These are phyloP conservation scores for Eufriesea mexicana DNA, from an alignment of 1,140 invertebrate genomes.

Conservation along the genomic window DNA sequence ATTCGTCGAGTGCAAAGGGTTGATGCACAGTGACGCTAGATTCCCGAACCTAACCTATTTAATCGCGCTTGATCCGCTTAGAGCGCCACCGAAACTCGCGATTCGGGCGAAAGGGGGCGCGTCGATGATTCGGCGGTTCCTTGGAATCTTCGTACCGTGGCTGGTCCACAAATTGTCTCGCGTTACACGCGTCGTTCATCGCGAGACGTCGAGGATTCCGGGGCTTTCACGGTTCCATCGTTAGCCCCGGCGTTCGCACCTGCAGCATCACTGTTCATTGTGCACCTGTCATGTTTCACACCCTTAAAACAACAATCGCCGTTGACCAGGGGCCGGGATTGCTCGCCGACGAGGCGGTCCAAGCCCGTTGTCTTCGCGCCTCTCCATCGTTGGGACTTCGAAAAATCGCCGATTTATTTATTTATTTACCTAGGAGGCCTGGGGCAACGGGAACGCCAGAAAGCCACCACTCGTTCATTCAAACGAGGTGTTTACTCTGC, in stretches of 20 bases:
- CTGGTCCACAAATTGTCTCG: conserved; percentile 60
- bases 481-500: conserved; percentile 73
- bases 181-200: conserved; percentile 51
- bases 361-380: conserved; percentile 21
- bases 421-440: conserved; percentile 62
- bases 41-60: background rate
- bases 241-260: conserved; percentile 72
- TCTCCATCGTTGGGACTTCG: conserved; percentile 30
- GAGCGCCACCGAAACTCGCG: background rate
- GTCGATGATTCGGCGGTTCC: conserved; percentile 62
- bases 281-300: conserved; percentile 81
- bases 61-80: background rate
- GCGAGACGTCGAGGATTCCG: conserved; percentile 46
- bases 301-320: conserved; percentile 80
- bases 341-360: conserved; percentile 40
- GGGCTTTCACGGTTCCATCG: conserved; percentile 57
- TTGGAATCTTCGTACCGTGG: conserved; percentile 57
- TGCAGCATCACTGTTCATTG: conserved; percentile 78
- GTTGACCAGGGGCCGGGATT: conserved; percentile 73
- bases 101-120: background rate
- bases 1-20: too few relatives aligned
- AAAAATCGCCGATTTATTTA: conserved; percentile 71
- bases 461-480: conserved; percentile 30
- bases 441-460: conserved; percentile 35
- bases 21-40: too few relatives aligned